These are phyloP conservation scores for Balaenoptera acutorostrata DNA, from an alignment of 2,113 vertebrate genomes.

Conservation along the genomic window DNA sequence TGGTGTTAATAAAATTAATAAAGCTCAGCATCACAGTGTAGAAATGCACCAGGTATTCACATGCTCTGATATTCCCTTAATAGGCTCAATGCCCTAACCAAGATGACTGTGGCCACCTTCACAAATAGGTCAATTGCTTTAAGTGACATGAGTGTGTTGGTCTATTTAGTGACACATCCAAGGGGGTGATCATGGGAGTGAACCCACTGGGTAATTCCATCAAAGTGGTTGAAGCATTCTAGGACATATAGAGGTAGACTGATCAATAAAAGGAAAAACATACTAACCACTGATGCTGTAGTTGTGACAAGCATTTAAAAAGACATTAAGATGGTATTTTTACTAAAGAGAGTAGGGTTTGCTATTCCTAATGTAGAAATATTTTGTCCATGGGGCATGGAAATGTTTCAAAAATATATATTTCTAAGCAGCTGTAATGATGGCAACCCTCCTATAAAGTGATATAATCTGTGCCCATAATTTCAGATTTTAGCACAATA, in stretches of 20 bases:
- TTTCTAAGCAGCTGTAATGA: background rate
- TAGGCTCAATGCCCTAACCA: rapidly evolving
- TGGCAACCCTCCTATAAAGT: background rate
- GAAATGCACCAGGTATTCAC: background rate
- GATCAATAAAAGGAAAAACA: background rate
- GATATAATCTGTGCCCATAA: background rate
- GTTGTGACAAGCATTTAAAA: background rate
- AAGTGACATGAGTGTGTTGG: no score
- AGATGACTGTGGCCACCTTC: background rate
- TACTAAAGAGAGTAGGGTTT: background rate
- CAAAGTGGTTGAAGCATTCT: no score
- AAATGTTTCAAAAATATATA: background rate
- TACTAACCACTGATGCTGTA: no score
- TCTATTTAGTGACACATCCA: background rate
- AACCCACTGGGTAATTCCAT: background rate
- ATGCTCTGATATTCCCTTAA: rapidly evolving
- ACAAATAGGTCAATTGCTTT: background rate
- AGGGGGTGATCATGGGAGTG: background rate
- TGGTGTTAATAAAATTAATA: background rate
- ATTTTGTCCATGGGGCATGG: background rate
- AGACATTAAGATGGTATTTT: background rate
- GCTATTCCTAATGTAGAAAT: background rate
- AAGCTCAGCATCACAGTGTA: background rate
- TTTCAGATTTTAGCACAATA: background rate
- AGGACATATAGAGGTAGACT: rapidly evolving